Evolutionary conservation across 2,797 vertebrate species (phyloP), one percentile per base, ranked within the genome.

Genomic region (Thamnophis elegans): DNA sequence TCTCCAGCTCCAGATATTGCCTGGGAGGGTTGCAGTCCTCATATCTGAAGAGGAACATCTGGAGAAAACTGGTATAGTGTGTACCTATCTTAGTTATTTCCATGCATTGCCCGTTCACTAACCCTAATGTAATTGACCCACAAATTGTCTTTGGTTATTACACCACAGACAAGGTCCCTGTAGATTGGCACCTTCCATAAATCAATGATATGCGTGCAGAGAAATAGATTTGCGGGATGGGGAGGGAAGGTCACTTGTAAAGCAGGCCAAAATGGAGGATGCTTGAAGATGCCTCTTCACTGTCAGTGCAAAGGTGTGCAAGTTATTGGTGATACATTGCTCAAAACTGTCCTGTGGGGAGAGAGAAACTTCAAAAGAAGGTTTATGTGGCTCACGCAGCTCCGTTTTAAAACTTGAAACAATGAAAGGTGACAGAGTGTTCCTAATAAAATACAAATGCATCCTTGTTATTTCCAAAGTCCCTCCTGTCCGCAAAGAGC

Each of bases 81-180:
- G 25, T 16, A 25, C 28, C 20, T 7, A 32, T 47, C 8, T 14
- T 18, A 32, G 25, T 89, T 53, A 78, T 92, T 53, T 89, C 56
- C 53, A 65, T 6, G 65, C 51, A 51, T 28, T 51, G 54, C 59
- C 78, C 22, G 11, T 85, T 92, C 58, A 56, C 51, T 62, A 55
- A 85, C 25, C 78, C 88, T 56, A 89, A 86, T 82, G n/a, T 65
- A 59, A 20, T 65, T 56, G 59, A 86, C 73, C n/a, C 47, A 51
- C 32, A n/a, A 36, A 59, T 85, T 89, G 58, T 20, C 51, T 89
- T 56, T 92, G 60, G 42, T 92, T 89, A 92, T 89, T 65, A 89
- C 28, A 55, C 88, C 47, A 56, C 88, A 86, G 78, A 6, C 32
- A 89, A 89, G 78, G 88, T 89, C 51, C 56, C 14, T 65, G 58